Evolutionary conservation across 2,888 invertebrate species (phyloP), one percentile per base, ranked within the genome.

Genomic region (Aphodius sticticus): DNA sequence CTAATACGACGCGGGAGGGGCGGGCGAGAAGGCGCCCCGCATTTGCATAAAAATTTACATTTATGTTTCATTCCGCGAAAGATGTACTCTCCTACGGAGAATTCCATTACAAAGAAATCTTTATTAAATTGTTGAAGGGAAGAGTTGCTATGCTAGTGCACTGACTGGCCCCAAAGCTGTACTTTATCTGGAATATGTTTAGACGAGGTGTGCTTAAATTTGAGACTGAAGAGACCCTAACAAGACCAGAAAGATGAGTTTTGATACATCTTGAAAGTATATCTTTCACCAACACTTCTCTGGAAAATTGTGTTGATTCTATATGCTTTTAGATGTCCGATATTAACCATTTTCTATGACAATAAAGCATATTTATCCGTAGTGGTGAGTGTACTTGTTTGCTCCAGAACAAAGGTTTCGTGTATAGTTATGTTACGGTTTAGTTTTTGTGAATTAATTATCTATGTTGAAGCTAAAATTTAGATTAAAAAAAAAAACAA

Each of bases 41-140:
- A 84, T 85, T 83, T 84, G 82, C 84, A 85, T 85, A 84, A 84
- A 85, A 84, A 85, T 86, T 85, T 85, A 82, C 85, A 85, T 86
- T 83, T 83, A 84, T 81, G 83, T 82, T 83, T 81, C 83, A 81
- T 83, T 83, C 79, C 77, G 77, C 79, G 16, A 74, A 79, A 79
- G 77, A 79, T 79, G 79, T 78, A 37, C 76, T 70, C 69, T 35
- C 76, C 78, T 16, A 69, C 76, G n/a, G 16, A 26, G 70, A 69
- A 53, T 78, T 78, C 78, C 78, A 78, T 78, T 78, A 70, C 78
- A 78, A 77, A 78, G 76, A 78, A 78, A 78, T 78, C 78, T 78
- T 78, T 78, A 78, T 78, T 75, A 78, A 78, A 78, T 78, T 78
- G 78, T 26, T 15, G 69, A 9, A 7, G 53, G 12, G 53, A 53